phyloP scores from a whole-genome alignment of 2,113 vertebrate species.

The Xenus cinereus region DNA sequence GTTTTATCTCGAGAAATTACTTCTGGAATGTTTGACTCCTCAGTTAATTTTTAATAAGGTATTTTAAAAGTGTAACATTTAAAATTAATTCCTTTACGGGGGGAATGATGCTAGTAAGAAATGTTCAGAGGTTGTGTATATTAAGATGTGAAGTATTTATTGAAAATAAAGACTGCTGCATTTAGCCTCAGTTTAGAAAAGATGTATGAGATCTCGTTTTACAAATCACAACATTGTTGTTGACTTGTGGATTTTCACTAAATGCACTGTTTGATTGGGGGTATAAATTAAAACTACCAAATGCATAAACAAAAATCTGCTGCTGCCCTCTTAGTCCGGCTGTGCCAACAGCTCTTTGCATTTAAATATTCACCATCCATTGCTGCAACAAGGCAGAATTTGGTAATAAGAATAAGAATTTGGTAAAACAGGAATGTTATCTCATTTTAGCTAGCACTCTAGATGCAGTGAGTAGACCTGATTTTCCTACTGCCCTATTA shows the following conservation, averaged over 20 bases:
- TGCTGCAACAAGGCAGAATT: background rate
- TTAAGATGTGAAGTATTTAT: background rate
- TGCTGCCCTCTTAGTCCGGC: background rate
- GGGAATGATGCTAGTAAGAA: background rate
- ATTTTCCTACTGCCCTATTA: background rate
- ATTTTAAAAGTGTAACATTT: background rate
- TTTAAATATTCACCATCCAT: background rate
- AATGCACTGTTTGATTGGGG: background rate
- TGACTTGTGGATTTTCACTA: background rate
- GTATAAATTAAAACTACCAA: background rate
- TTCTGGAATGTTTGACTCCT: background rate
- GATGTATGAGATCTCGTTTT: background rate
- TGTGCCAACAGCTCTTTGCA: background rate
- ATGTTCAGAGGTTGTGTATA: rapidly evolving
- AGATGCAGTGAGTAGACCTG: background rate
- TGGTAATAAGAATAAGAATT: background rate
- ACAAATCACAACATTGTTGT: background rate
- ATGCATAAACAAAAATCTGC: background rate
- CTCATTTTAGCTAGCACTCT: background rate
- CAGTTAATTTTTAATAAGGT: background rate
- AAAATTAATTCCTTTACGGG: background rate
- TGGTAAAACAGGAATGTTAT: background rate
- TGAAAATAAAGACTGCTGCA: background rate
- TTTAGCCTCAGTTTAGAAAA: background rate
- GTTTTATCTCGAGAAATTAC: background rate